A percentile compares a stretch with the other conserved stretches of the same genome.
Evolutionary conservation across 2,888 invertebrate species (phyloP).

Genomic region (Rhamnusium bicolor): DNA sequence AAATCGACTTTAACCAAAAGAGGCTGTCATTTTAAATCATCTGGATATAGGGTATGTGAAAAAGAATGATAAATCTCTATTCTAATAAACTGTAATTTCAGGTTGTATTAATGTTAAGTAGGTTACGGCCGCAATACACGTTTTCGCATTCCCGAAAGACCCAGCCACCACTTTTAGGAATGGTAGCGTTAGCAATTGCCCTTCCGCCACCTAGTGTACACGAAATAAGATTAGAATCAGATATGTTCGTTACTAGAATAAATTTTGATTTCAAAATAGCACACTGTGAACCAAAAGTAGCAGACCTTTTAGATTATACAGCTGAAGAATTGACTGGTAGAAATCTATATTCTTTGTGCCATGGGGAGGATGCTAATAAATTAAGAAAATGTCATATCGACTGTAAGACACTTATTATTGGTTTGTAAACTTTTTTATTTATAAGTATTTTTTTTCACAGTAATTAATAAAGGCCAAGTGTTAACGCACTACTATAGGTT

Average conservation of each 20-base stretch:
- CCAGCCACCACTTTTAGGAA: constrained; percentile 89
- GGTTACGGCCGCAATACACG: constrained; percentile 93
- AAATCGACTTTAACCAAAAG: constrained; percentile 97
- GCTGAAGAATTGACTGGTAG: constrained; percentile 95
- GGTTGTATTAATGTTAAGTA: constrained; percentile 94
- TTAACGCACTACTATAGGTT: constrained; percentile 95
- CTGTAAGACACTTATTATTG: constrained; percentile 79
- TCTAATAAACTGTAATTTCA: constrained; percentile 68
- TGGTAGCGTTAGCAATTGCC: constrained; percentile 96
- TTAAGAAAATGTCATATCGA: constrained; percentile 95
- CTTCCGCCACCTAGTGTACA: constrained; percentile 97
- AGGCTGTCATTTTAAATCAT: constrained; percentile 97
- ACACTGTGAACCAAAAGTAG: constrained; percentile 97
- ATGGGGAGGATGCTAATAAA: constrained; percentile 95
- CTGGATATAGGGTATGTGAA: constrained; percentile 92
- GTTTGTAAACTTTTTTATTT: background rate
- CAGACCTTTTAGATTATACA: constrained; percentile 93
- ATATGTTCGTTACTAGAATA: constrained; percentile 97
- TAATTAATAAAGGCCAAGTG: constrained; percentile 97
- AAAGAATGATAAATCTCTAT: background rate
- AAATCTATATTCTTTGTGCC: constrained; percentile 94
- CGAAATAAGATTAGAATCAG: constrained; percentile 94
- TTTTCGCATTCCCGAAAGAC: constrained; percentile 93
- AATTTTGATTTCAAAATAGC: constrained; percentile 97
- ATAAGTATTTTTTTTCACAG: constrained; percentile 74